phyloP scores from a whole-genome alignment of 1,140 invertebrate genomes.

The Palaemon carinicauda region DNA sequence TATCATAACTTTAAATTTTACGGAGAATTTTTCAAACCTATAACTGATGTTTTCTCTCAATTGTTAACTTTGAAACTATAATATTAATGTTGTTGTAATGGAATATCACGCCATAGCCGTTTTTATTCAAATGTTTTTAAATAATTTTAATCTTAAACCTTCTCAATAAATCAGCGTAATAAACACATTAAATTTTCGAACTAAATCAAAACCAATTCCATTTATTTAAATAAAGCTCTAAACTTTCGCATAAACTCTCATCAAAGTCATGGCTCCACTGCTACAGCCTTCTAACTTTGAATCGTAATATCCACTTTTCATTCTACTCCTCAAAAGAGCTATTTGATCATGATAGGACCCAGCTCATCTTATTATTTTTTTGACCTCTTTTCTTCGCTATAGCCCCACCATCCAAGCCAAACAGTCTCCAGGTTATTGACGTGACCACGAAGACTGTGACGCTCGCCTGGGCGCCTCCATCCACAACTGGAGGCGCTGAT shows the following conservation, averaged over 20 bases:
- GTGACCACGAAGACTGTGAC: constrained; percentile 86
- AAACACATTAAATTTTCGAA: neutral
- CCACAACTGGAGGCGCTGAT: constrained; percentile 83
- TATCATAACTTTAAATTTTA: too few species aligned
- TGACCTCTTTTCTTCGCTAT: constrained; percentile 59
- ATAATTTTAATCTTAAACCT: too few species aligned
- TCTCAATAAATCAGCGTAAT: too few species aligned
- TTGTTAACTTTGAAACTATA: too few species aligned
- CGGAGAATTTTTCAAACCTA: too few species aligned
- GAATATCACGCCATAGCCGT: too few species aligned
- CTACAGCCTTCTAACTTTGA: neutral
- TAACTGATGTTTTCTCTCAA: too few species aligned
- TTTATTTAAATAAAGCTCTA: neutral
- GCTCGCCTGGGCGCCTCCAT: constrained; percentile 85
- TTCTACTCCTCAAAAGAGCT: neutral
- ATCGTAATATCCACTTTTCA: too few species aligned
- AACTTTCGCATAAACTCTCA: neutral
- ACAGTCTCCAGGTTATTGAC: constrained; percentile 77
- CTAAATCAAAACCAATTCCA: neutral
- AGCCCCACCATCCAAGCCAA: constrained; percentile 83
- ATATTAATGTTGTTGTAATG: too few species aligned
- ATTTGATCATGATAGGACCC: neutral
- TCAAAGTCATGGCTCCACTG: constrained; percentile 26
- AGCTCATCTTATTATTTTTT: neutral
- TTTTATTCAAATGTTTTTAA: too few species aligned